phyloP scores from a whole-genome alignment of 2,113 vertebrate genomes.

The Trichomycterus rosablanca region DNA sequence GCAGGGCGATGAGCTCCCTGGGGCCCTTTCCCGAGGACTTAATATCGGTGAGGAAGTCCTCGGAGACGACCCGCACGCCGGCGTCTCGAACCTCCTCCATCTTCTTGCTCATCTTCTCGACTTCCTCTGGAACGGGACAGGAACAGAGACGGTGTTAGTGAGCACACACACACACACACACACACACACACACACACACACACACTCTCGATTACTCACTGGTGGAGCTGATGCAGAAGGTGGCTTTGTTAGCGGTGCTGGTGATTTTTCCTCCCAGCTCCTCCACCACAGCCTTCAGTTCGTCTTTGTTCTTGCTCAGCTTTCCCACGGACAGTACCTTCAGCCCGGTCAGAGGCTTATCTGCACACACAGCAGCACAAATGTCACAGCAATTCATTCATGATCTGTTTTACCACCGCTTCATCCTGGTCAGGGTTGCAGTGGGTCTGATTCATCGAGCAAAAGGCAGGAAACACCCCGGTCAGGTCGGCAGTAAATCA shows the following conservation, averaged over 20 bases:
- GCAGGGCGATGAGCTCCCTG: slow-evolving; percentile 80
- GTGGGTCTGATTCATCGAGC: too few relatives aligned
- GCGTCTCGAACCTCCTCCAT: slow-evolving; percentile 91
- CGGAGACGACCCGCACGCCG: slow-evolving; percentile 81
- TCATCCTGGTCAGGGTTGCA: too few relatives aligned
- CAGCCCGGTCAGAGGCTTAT: slow-evolving; percentile 84
- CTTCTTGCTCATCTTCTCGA: slow-evolving; percentile 95
- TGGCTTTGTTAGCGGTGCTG: slow-evolving; percentile 75
- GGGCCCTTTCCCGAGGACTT: slow-evolving; percentile 75
- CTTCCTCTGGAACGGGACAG: slow-evolving; percentile 78
- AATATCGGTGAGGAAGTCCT: slow-evolving; percentile 82
- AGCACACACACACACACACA: neutral
- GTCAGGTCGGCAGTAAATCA: too few relatives aligned
- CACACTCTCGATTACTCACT: slow-evolving; percentile 69
- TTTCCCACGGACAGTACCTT: slow-evolving; percentile 85
- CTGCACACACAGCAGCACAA: slow-evolving; percentile 53
- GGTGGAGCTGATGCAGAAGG: slow-evolving; percentile 84
- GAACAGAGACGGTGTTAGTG: neutral
- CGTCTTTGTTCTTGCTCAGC: slow-evolving; percentile 87
- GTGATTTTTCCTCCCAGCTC: slow-evolving; percentile 87
- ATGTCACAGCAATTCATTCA: too few relatives aligned
- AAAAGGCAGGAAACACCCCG: too few relatives aligned
- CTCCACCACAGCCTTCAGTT: slow-evolving; percentile 79
- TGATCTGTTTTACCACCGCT: too few relatives aligned
- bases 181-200: too few relatives aligned